Conservation (phyloP, 2,888 invertebrate genomes). For the Trichopoda pennipes region DNA sequence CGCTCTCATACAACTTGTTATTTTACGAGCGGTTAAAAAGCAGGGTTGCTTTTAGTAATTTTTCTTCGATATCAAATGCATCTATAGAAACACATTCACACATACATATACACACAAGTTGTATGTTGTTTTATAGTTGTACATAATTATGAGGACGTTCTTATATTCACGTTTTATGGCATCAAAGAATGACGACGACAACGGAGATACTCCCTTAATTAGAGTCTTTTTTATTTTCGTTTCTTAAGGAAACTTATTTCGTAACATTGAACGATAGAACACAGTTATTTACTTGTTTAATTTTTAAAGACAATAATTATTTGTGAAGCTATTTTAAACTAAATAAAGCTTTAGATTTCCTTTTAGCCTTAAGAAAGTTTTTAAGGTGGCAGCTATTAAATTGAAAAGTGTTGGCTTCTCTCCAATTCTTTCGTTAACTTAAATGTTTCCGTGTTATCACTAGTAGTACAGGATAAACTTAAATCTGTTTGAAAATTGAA, state of each 20-base stretch:
- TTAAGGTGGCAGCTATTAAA: too few relatives aligned
- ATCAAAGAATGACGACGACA: constrained; percentile 61
- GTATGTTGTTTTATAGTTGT: not conserved
- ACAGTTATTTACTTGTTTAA: constrained; percentile 56
- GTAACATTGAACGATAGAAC: constrained; percentile 42
- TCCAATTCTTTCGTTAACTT: too few relatives aligned
- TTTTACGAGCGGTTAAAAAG: constrained; percentile 19
- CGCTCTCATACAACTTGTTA: constrained; percentile 29
- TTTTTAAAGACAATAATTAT: not conserved
- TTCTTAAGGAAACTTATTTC: constrained; percentile 59
- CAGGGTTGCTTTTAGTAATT: constrained; percentile 52
- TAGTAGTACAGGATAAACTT: too few relatives aligned
- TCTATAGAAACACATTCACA: not conserved
- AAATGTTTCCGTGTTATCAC: too few relatives aligned
- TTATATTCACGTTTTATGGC: constrained; percentile 51
- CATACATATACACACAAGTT: too few relatives aligned
- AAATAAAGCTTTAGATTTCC: not conserved
- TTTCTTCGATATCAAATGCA: constrained; percentile 18
- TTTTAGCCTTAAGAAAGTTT: not conserved
- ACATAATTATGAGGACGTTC: constrained; percentile 51
- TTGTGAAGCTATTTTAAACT: not conserved
- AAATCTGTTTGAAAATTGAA: too few relatives aligned
- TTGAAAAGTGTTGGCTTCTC: too few relatives aligned
- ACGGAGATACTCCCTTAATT: constrained; percentile 64
- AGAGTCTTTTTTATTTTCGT: constrained; percentile 65